Evolutionary conservation across 2,888 invertebrate genomes (phyloP).

Genomic region (Leucophenga maculata): DNA sequence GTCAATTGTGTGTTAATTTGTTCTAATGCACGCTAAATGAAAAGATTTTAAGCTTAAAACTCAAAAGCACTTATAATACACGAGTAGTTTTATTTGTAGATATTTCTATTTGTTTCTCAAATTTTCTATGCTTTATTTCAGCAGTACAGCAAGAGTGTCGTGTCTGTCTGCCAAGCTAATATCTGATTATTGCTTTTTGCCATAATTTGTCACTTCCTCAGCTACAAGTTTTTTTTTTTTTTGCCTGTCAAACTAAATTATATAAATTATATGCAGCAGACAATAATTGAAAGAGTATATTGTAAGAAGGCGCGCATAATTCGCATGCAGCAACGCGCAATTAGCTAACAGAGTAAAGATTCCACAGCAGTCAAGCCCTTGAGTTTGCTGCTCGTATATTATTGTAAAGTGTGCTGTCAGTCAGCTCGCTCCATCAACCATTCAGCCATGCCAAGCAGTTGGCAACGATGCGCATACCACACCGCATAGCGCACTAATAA

Average conservation of each 20-base stretch:
- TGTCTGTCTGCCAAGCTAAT: too few species aligned
- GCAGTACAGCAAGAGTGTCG: too few species aligned
- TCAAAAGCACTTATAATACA: too few species aligned
- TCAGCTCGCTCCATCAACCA: conserved; percentile 35
- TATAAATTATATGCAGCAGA: conserved; percentile 21
- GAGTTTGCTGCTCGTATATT: conserved; percentile 39
- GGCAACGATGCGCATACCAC: conserved; percentile 44
- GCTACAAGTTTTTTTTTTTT: too few species aligned
- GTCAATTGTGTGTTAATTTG: conserved; percentile 16
- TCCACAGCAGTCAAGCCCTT: conserved; percentile 45
- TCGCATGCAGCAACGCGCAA: conserved; percentile 37
- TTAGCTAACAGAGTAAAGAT: conserved; percentile 19
- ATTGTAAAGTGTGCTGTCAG: conserved; percentile 39
- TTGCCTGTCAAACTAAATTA: too few species aligned
- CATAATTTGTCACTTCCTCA: too few species aligned
- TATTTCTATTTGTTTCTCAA: too few species aligned
- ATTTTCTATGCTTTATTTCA: too few species aligned
- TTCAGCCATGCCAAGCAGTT: conserved; percentile 28
- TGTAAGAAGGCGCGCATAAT: conserved; percentile 34
- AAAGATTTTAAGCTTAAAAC: too few species aligned
- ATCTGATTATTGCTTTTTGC: too few species aligned
- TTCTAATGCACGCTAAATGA: conserved; percentile 12
- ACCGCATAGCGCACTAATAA: conserved; percentile 52
- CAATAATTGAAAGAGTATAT: background rate
- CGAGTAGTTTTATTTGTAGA: too few species aligned